phyloP scores from a whole-genome alignment of 2,888 invertebrate genomes.

The Drosophila mettleri region DNA sequence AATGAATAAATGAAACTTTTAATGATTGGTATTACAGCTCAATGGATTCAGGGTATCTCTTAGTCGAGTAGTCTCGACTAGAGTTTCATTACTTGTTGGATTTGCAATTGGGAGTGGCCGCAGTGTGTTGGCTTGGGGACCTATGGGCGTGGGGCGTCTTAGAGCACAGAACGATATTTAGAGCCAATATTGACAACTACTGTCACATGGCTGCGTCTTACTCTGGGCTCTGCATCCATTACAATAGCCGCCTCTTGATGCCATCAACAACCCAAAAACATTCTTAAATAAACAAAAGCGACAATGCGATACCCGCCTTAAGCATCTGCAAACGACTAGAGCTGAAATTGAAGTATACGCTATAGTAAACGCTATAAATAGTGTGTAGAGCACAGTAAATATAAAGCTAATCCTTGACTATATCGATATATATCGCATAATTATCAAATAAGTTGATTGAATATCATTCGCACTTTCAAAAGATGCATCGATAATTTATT shows the following conservation, averaged over 20 bases:
- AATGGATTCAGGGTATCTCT: too few relatives aligned
- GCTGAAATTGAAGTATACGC: neutral
- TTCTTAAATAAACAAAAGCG: slow-evolving; percentile 20
- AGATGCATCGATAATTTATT: too few relatives aligned
- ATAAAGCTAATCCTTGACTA: too few relatives aligned
- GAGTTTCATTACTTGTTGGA: too few relatives aligned
- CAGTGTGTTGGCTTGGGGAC: slow-evolving; percentile 2
- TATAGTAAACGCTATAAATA: neutral
- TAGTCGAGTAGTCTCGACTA: too few relatives aligned
- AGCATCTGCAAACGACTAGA: neutral
- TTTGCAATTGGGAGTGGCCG: slow-evolving; percentile 60
- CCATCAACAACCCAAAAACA: slow-evolving; percentile 56
- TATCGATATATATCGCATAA: too few relatives aligned
- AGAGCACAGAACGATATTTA: slow-evolving; percentile 22
- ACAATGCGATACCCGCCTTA: slow-evolving; percentile 19
- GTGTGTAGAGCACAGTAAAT: too few relatives aligned
- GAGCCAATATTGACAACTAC: slow-evolving; percentile 25
- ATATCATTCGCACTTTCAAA: too few relatives aligned
- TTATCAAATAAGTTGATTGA: too few relatives aligned
- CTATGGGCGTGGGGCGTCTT: neutral
- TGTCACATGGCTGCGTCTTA: neutral
- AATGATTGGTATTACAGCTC: too few relatives aligned
- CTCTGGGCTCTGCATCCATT: neutral
- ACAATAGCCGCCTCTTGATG: slow-evolving; percentile 58
- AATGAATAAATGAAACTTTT: too few relatives aligned